Conservation (phyloP, 2,113 vertebrate species). For the Dunckerocampus dactyliophorus region DNA sequence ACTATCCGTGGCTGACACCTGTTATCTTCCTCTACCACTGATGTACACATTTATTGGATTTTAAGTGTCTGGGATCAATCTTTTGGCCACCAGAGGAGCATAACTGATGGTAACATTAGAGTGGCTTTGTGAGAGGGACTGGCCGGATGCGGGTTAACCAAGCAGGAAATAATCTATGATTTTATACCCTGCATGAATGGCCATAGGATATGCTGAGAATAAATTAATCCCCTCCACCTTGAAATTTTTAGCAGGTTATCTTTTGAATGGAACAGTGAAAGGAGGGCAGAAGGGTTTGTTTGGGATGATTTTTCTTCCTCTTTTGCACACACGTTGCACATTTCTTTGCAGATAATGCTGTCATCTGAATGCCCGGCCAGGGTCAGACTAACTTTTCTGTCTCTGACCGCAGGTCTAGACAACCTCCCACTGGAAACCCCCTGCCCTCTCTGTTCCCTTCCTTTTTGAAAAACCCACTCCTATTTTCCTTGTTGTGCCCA, state of each 20-base stretch:
- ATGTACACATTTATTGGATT: constrained; percentile 76
- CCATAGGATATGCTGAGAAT: constrained; percentile 76
- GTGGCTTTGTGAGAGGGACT: constrained; percentile 76
- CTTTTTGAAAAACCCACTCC: constrained; percentile 56
- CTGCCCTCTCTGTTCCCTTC: constrained; percentile 24
- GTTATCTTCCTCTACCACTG: constrained; percentile 77
- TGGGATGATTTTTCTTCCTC: constrained; percentile 37
- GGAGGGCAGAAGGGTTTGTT: constrained; percentile 45
- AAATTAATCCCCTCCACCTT: constrained; percentile 70
- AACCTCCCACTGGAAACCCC: constrained; percentile 48
- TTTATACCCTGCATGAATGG: constrained; percentile 80
- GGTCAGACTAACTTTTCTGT: constrained; percentile 69
- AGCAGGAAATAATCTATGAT: constrained; percentile 82
- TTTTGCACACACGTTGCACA: constrained; percentile 57
- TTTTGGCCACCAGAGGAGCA: constrained; percentile 82
- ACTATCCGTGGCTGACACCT: constrained; percentile 56
- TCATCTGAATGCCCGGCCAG: constrained; percentile 64
- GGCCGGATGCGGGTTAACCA: constrained; percentile 79
- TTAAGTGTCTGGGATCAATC: constrained; percentile 74
- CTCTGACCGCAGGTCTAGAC: constrained; percentile 65
- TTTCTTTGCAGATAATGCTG: constrained; percentile 69
- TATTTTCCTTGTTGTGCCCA: constrained; percentile 73
- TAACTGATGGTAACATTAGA: constrained; percentile 82
- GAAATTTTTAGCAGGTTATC: constrained; percentile 60
- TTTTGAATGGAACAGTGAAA: constrained; percentile 54